phyloP scores from a whole-genome alignment of 2,888 invertebrate species.

The Archips xylosteana region DNA sequence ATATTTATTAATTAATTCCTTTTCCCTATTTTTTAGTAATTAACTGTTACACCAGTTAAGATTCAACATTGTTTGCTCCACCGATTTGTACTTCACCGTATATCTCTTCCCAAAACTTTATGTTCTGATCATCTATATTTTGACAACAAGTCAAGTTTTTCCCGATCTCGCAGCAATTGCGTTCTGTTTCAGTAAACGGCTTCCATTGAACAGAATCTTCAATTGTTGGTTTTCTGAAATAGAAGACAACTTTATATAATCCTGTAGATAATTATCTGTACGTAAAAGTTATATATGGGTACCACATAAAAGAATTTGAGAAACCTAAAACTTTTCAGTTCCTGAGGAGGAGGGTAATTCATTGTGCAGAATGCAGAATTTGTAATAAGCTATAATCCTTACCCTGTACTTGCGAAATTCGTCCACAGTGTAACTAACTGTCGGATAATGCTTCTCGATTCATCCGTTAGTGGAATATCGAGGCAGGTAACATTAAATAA shows the following conservation, averaged over 20 bases:
- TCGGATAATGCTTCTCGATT: constrained; percentile 62
- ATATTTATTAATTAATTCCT: constrained; percentile 47
- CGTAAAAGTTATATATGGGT: no score
- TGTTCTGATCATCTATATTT: constrained; percentile 59
- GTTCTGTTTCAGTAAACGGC: constrained; percentile 63
- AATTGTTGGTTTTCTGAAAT: constrained; percentile 73
- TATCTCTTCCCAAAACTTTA: constrained; percentile 73
- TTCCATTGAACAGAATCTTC: constrained; percentile 61
- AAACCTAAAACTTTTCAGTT: no score
- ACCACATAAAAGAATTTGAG: no score
- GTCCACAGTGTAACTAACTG: constrained; percentile 69
- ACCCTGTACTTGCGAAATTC: constrained; percentile 74
- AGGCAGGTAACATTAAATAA: constrained; percentile 71
- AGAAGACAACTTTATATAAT: neutral
- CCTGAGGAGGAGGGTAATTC: neutral
- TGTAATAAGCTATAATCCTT: constrained; percentile 41
- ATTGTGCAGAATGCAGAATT: neutral
- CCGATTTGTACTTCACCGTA: constrained; percentile 57
- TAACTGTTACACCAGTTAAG: constrained; percentile 4
- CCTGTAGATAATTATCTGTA: no score
- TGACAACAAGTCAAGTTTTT: constrained; percentile 57
- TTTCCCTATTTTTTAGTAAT: constrained; percentile 7
- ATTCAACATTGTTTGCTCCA: constrained; percentile 27
- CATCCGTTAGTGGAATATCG: constrained; percentile 68
- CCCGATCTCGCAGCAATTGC: constrained; percentile 68